Evolutionary conservation across 2,888 invertebrate genomes (phyloP), one percentile per base, ranked within the genome.

Genomic region (Nemotelus pantherinus): DNA sequence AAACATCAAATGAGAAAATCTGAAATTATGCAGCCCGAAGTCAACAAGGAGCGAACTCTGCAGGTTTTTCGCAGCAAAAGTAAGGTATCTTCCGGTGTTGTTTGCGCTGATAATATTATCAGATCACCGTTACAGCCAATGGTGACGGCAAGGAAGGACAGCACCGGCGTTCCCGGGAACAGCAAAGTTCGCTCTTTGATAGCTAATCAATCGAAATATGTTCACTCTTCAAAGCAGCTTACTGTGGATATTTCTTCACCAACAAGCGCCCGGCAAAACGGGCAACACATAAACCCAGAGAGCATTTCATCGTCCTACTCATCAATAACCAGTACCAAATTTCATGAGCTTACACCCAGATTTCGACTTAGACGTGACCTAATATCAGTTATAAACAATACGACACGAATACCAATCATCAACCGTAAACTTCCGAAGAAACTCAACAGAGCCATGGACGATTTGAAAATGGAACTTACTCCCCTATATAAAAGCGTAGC

Each of bases 351-450:
- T 3, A 43, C 43, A 1, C 71, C 71, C 2, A 55, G 7, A 71
- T 55, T 44, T 71, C 71, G 71, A 4, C 10, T 71, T 3, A 71
- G 57, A 44, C 71, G 71, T 41, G 71, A 71, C 39, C 53, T 71
- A 3, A 57, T 71, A 41, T 71, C 71, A 10, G 71, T 71, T 5
- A 44, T 41, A 9, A 4, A n/a, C 10, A 71, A 4, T 43, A 55
- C 53, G 3, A n/a, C 48, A 4, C 55, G 71, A 1, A 55, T 71
- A 39, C 71, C 71, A 41, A 57, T 55, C 3, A 55, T 55, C 53
- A 41, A 41, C 39, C 71, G 57, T 2, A 55, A 41, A 10, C 25
- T 39, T 1, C 41, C 68, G 41, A 68, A 39, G n/a, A n/a, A 47
- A 5, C 3, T 67, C 9, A 10, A 57, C 6, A 53, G 6, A 25